Evolutionary conservation across 2,888 invertebrate species (phyloP).

Genomic region (Hybos culiciformis): DNA sequence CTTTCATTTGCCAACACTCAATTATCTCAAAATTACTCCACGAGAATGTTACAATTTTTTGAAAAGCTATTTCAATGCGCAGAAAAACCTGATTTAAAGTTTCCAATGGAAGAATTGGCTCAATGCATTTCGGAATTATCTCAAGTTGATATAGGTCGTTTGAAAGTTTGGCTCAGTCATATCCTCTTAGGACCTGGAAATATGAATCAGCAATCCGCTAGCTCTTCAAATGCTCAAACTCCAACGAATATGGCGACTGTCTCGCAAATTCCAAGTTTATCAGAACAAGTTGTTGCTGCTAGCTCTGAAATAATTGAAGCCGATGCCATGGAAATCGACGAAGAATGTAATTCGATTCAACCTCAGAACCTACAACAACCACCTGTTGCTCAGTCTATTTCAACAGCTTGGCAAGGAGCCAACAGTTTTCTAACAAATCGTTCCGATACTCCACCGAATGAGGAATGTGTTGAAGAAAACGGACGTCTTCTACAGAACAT

Average conservation of each 20-base stretch:
- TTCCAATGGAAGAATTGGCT: conserved; percentile 50
- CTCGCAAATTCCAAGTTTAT: conserved; percentile 33
- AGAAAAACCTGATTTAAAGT: conserved; percentile 47
- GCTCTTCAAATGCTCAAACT: conserved; percentile 40
- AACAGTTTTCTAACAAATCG: conserved; percentile 38
- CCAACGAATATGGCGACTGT: conserved; percentile 39
- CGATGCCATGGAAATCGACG: conserved; percentile 36
- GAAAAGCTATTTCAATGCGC: conserved; percentile 55
- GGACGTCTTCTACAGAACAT: conserved; percentile 54
- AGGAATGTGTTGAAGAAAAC: conserved; percentile 44
- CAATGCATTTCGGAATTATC: conserved; percentile 51
- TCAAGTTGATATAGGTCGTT: conserved; percentile 45
- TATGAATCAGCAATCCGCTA: conserved; percentile 30
- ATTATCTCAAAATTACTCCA: conserved; percentile 55
- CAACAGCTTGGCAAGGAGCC: conserved; percentile 28
- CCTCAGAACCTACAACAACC: neutral
- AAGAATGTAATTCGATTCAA: conserved; percentile 28
- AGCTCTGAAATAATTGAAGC: conserved; percentile 25
- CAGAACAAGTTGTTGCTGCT: conserved; percentile 29
- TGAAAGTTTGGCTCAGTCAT: conserved; percentile 52
- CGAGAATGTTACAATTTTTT: conserved; percentile 66
- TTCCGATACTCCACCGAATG: conserved; percentile 31
- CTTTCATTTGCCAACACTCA: conserved; percentile 67
- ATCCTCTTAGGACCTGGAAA: conserved; percentile 46
- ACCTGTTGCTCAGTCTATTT: conserved; percentile 19